Evolutionary conservation across 2,797 vertebrate genomes (phyloP).

Genomic region (Cyclura pinguis): DNA sequence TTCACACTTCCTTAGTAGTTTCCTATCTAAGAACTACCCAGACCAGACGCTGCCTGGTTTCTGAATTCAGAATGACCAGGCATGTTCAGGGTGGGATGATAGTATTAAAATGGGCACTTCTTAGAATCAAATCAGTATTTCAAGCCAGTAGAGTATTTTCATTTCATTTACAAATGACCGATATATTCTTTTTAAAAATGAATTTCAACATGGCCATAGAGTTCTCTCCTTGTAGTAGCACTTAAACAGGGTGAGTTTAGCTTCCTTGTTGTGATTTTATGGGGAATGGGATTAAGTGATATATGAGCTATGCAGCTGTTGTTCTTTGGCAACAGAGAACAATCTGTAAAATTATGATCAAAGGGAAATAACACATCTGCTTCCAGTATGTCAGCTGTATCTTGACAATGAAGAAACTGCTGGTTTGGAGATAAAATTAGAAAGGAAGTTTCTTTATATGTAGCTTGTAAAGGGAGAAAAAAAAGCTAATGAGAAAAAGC

Average conservation of each 20-base stretch:
- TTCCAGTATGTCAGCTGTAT: constrained; percentile 48
- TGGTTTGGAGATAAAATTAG: constrained; percentile 17
- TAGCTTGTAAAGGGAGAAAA: constrained; percentile 3
- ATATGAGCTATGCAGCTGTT: constrained; percentile 62
- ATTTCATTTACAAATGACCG: background rate
- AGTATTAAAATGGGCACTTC: background rate
- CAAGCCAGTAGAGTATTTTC: background rate
- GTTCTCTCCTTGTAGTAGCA: constrained; percentile 58
- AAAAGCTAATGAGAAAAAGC: background rate
- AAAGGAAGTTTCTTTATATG: constrained; percentile 12
- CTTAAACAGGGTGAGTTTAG: constrained; percentile 63
- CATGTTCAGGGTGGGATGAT: no score
- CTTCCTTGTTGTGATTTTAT: constrained; percentile 16
- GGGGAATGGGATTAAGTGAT: constrained; percentile 50
- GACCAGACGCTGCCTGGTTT: no score
- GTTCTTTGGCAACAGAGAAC: constrained; percentile 63
- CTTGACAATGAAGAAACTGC: constrained; percentile 35
- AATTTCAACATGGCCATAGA: background rate
- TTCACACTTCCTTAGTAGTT: no score
- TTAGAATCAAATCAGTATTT: background rate
- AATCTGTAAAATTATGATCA: constrained; percentile 61
- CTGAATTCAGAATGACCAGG: no score
- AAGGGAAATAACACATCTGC: constrained; percentile 63
- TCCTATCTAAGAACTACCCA: no score
- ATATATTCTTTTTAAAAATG: background rate